Conservation (phyloP, 2,113 vertebrate genomes). For the Raja brachyura region DNA sequence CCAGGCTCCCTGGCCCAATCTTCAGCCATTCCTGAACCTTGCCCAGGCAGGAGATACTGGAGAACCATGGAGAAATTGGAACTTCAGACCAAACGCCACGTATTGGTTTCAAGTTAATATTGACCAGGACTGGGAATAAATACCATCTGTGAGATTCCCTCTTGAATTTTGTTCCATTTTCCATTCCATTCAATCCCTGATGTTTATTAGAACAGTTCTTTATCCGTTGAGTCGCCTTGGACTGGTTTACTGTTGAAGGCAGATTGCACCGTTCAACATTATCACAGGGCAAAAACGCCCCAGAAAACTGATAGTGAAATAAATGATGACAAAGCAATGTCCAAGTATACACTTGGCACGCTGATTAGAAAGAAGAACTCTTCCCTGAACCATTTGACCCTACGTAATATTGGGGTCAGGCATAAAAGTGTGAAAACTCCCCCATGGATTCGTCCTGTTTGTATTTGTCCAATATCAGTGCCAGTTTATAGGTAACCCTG, state of each 20-base stretch:
- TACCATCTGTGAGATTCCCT: background rate
- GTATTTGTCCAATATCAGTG: background rate
- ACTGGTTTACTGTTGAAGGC: background rate
- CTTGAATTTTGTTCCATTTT: background rate
- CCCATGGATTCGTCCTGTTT: background rate
- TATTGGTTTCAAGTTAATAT: background rate
- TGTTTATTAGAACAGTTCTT: background rate
- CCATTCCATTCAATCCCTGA: background rate
- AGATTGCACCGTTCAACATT: background rate
- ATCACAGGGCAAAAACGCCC: background rate
- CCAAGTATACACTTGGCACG: background rate
- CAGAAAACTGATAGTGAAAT: background rate
- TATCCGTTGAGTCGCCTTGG: background rate
- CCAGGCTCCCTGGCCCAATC: background rate
- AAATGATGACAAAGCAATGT: background rate
- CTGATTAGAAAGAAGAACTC: background rate
- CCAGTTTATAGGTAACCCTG: background rate
- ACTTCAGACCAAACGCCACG: background rate
- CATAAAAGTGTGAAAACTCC: background rate
- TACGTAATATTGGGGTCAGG: background rate
- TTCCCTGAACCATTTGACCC: background rate
- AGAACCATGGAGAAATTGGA: background rate
- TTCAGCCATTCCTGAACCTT: background rate
- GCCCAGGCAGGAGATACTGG: background rate
- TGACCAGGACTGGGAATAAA: background rate